A percentile compares a stretch with the other conserved stretches of the same genome.
Evolutionary conservation across 2,888 invertebrate genomes (phyloP).

Genomic region (Cyclophora punctaria): DNA sequence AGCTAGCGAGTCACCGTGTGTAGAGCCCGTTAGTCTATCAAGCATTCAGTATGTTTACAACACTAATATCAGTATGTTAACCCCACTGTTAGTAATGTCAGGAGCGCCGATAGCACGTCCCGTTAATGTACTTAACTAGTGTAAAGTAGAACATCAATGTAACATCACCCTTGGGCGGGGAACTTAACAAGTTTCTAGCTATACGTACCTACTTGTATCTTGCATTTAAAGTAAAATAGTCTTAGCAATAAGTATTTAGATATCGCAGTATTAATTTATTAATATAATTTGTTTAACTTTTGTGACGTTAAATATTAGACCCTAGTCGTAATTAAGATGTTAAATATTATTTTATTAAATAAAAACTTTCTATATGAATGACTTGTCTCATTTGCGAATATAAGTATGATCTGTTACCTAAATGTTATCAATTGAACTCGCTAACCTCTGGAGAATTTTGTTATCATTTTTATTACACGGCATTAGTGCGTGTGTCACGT

Average conservation of each 20-base stretch:
- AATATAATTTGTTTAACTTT: slow-evolving; percentile 5
- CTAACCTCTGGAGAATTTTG: slow-evolving; percentile 12
- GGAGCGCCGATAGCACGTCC: slow-evolving; percentile 25
- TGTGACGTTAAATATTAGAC: slow-evolving; percentile 20
- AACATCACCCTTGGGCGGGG: not conserved
- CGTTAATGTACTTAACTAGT: slow-evolving; percentile 22
- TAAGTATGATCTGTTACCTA: slow-evolving; percentile 6
- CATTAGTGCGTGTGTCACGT: slow-evolving; percentile 1
- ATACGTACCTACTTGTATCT: not conserved
- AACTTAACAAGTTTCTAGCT: too few relatives aligned
- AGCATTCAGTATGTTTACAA: slow-evolving; percentile 1
- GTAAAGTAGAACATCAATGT: slow-evolving; percentile 9
- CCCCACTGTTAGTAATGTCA: slow-evolving; percentile 25
- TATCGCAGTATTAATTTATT: slow-evolving; percentile 18
- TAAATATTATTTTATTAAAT: slow-evolving; percentile 16
- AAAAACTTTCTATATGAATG: slow-evolving; percentile 12
- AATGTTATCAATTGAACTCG: slow-evolving; percentile 14
- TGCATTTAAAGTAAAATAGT: not conserved
- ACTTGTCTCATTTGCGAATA: slow-evolving; percentile 17
- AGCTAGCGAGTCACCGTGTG: too few relatives aligned
- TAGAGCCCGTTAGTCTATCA: too few relatives aligned
- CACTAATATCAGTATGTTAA: slow-evolving; percentile 11
- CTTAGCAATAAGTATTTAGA: slow-evolving; percentile 3
- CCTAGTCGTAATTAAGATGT: slow-evolving; percentile 24
- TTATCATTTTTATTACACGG: slow-evolving; percentile 8